A percentile compares a stretch with the other conserved stretches of the same genome.
These are phyloP conservation scores for Erythrocercus mccallii DNA, from an alignment of 2,113 vertebrate species.

Conservation along the genomic window DNA sequence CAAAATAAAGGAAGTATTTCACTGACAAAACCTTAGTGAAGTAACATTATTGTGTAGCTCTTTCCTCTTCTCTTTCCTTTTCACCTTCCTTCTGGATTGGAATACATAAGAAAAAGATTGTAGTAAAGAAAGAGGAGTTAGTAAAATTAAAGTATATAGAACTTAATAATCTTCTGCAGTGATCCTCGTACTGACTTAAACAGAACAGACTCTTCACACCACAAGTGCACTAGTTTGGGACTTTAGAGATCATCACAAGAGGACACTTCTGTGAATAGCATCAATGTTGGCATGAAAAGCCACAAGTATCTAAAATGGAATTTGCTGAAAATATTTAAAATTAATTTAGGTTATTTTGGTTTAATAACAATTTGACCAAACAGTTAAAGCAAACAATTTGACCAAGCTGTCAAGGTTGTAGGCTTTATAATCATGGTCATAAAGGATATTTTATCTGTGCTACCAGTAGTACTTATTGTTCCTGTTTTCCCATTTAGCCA, in stretches of 20 bases:
- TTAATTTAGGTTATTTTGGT: not conserved
- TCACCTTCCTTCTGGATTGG: not conserved
- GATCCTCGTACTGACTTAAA: not conserved
- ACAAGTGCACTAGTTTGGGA: too few species aligned
- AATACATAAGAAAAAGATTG: not conserved
- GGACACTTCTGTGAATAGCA: not conserved
- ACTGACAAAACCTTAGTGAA: not conserved
- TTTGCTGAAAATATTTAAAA: not conserved
- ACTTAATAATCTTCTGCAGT: not conserved
- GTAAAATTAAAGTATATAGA: not conserved
- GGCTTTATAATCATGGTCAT: not conserved
- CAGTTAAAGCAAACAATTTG: not conserved
- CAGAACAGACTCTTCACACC: not conserved
- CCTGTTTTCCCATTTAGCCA: not conserved
- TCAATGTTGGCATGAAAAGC: rapidly evolving
- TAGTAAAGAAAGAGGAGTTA: not conserved
- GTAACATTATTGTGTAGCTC: not conserved
- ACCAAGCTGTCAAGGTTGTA: not conserved
- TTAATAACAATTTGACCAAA: not conserved
- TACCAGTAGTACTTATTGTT: not conserved
- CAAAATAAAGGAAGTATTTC: not conserved
- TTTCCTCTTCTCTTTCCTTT: not conserved
- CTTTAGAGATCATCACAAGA: not conserved
- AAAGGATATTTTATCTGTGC: not conserved
- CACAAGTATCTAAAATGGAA: not conserved